These are phyloP conservation scores for Nomada ruficornis DNA, from an alignment of 2,888 invertebrate genomes.

Conservation along the genomic window DNA sequence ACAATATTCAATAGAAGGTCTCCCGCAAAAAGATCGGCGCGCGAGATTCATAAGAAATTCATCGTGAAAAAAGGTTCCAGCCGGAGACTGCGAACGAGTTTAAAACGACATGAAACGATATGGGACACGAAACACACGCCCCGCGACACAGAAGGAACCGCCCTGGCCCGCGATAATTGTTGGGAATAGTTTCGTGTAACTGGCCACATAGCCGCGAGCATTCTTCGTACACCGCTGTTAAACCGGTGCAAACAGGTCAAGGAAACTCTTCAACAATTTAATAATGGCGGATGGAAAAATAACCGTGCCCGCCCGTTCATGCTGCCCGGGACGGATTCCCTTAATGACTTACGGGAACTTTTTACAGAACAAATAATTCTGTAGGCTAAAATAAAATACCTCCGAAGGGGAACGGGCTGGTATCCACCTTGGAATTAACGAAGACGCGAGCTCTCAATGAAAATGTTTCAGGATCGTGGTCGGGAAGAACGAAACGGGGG, in stretches of 20 bases:
- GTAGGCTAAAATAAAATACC: constrained; percentile 15
- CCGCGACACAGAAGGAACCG: constrained; percentile 14
- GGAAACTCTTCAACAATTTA: constrained; percentile 30
- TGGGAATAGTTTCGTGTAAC: constrained; percentile 32
- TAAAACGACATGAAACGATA: constrained; percentile 5
- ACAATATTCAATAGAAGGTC: not conserved
- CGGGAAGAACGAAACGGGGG: not conserved
- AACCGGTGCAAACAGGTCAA: constrained; percentile 26
- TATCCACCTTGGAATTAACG: not conserved
- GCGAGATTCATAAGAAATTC: not conserved
- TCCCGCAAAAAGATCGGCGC: not conserved
- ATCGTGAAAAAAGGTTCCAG: not conserved
- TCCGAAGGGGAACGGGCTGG: not conserved
- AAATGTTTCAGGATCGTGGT: constrained; percentile 11
- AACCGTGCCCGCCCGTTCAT: not conserved
- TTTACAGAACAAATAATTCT: too few species aligned
- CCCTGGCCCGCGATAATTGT: constrained; percentile 9
- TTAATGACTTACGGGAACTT: constrained; percentile 8
- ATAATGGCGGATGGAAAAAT: constrained; percentile 21
- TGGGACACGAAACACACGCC: constrained; percentile 2
- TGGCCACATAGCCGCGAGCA: constrained; percentile 3
- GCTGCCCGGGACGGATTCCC: not conserved
- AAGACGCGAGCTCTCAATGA: constrained; percentile 27
- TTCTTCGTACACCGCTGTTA: constrained; percentile 18
- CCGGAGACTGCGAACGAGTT: not conserved